phyloP scores from a whole-genome alignment of 2,113 vertebrate species.

The Leucoraja erinaceus region DNA sequence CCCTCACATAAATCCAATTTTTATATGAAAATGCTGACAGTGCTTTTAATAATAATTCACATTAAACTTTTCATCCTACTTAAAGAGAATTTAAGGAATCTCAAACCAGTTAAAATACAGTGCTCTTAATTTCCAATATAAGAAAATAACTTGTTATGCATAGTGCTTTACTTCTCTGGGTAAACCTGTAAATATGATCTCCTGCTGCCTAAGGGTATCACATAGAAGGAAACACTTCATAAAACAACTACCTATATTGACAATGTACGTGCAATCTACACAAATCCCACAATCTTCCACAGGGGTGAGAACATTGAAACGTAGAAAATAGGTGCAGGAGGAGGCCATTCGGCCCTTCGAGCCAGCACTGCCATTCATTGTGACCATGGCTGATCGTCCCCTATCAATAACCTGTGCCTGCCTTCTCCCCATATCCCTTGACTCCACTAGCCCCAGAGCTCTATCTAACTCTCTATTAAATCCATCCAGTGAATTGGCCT shows the following conservation, averaged over 20 bases:
- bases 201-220: neutral
- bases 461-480: no score
- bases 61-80: neutral
- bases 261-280: neutral
- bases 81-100: neutral
- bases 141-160: neutral
- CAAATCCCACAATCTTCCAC: neutral
- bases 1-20: neutral
- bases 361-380: no score
- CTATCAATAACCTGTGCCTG: no score
- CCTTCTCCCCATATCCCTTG: no score
- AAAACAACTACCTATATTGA: neutral
- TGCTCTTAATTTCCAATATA: neutral
- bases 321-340: no score
- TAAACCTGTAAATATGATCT: neutral
- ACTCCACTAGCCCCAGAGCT: no score
- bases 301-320: no score
- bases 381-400: no score
- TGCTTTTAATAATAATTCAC: neutral
- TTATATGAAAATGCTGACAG: neutral
- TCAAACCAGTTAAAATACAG: neutral
- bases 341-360: no score
- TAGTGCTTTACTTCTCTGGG: neutral
- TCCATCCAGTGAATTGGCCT: no score
- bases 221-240: neutral